These are phyloP conservation scores for Capra hircus DNA, from an alignment of 2,113 vertebrate genomes.

Conservation along the genomic window DNA sequence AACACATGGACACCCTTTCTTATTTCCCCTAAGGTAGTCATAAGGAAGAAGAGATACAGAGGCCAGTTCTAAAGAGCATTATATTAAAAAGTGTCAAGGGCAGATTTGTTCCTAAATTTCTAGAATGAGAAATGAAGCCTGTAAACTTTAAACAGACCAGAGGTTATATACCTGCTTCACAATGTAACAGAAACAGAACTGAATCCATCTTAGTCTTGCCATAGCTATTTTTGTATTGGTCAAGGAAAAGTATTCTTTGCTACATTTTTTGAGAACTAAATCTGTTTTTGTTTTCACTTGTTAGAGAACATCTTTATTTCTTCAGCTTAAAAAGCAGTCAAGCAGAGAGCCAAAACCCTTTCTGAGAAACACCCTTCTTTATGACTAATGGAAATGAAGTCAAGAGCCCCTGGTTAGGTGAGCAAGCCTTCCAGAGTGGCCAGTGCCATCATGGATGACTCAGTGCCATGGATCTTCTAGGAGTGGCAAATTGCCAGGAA, in stretches of 20 bases:
- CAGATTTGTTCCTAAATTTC: slow-evolving; percentile 22
- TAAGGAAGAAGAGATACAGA: background rate
- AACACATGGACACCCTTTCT: background rate
- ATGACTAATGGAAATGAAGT: background rate
- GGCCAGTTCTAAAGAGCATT: slow-evolving; percentile 4
- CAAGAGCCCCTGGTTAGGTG: background rate
- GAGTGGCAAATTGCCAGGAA: background rate
- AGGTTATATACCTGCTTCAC: background rate
- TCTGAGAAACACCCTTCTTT: background rate
- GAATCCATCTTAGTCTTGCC: background rate
- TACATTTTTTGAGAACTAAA: background rate
- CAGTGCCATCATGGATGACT: background rate
- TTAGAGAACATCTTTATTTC: slow-evolving; percentile 14
- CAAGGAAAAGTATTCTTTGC: background rate
- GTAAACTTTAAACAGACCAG: background rate
- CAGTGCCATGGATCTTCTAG: background rate
- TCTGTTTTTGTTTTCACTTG: background rate
- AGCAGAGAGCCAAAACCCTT: slow-evolving; percentile 1
- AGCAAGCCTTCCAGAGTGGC: background rate
- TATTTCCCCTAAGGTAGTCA: background rate
- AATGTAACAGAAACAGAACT: background rate
- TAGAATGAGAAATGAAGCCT: background rate
- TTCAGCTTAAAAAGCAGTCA: slow-evolving; percentile 1
- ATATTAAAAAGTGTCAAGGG: background rate
- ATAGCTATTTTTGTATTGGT: background rate